Base-by-base conservation (phyloP, 2,113 vertebrate species). In the Oncorhynchus mykiss region DNA sequence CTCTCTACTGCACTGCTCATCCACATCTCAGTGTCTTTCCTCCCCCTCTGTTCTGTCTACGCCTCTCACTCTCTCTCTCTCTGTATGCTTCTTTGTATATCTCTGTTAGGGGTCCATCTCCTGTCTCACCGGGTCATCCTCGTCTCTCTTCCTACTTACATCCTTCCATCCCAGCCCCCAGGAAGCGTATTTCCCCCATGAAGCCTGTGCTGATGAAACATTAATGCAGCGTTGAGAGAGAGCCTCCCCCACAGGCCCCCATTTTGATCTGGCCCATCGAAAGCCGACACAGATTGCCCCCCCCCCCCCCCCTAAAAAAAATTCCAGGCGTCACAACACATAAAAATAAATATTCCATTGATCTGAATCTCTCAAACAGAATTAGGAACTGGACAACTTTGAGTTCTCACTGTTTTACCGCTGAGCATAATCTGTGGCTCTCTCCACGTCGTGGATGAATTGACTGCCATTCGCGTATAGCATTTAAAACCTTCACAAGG, bases 161-260 rank as follows among this genome's bases (percentile, higher is more conserved):
- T 71, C 80, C 82, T 57, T 77, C 27, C 67, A 31, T 70, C 34
- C 60, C 79, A 72, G 60, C 60, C 24, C 39, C 49, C 34, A 62
- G 27, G 29, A 0, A 60, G 51, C 8, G 74, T 72, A 20, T 75
- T 74, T 80, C 80, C 12, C 68, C 48, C 45, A 54, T 54, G 60
- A 80, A 78, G 74, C 76, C 78, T 13, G 57, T 77, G 84, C 74
- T 73, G 77, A 83, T 82, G 74, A 88, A 85, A 86, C 78, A 88
- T 87, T 84, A 77, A 87, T 86, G 74, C 74, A 78, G 34, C 20
- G 34, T 18, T 3, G 18, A 29, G 80, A 80, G 64, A 77, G 2
- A n/a, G 1, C 27, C 60, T 72, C 57, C 16, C 73, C 65, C 62
- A 67, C 71, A 27, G 51, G 68, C 18, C 45, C 5, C 5, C 14